Base-by-base conservation (phyloP, 2,797 vertebrate genomes). In the Rhinogobio ventralis region DNA sequence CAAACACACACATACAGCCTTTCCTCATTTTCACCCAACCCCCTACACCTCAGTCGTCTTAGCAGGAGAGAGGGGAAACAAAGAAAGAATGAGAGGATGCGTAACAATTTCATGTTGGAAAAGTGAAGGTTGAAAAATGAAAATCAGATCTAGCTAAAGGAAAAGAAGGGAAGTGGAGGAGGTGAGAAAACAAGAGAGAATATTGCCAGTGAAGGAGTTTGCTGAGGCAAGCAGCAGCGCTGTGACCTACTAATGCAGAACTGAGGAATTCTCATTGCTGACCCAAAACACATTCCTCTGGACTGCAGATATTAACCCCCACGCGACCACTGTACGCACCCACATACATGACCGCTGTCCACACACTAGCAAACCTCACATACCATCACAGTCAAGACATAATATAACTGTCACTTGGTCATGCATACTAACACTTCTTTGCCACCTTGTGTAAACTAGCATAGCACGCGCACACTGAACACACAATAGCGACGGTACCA, bases 291-390 rank as follows among this genome's bases (percentile, higher is more conserved):
- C 94, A 95, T 95, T 95, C 94, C 93, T 92, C 87, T 88, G 88
- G 91, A 92, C 92, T 92, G 93, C 90, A 94, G 92, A 94, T 91
- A 92, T 95, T 95, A 95, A 95, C 94, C 93, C 94, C 90, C 91
- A 92, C 90, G 86, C 90, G 79, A 83, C 93, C 91, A 88, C 89
- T 89, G 88, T 89, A 14, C 3, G 72, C 71, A 84, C 51, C 20
- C 69, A 84, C 78, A 69, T n/a, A 60, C 6, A 69, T n/a, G 7
- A 67, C n/a, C 23, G 23, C 60, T 36, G 1, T 17, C 30, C 19
- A 60, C 33, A 57, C 28, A 13, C 49, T 74, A 55, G 28, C 20
- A 72, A 55, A 84, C 64, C 74, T 42, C 64, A 77, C n/a, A 8
- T 15, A 7, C 45, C 13, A 39, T 39, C 3, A 46, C 25, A 83